Evolutionary conservation across 2,113 vertebrate species (phyloP).

Genomic region (Xenopus laevis): DNA sequence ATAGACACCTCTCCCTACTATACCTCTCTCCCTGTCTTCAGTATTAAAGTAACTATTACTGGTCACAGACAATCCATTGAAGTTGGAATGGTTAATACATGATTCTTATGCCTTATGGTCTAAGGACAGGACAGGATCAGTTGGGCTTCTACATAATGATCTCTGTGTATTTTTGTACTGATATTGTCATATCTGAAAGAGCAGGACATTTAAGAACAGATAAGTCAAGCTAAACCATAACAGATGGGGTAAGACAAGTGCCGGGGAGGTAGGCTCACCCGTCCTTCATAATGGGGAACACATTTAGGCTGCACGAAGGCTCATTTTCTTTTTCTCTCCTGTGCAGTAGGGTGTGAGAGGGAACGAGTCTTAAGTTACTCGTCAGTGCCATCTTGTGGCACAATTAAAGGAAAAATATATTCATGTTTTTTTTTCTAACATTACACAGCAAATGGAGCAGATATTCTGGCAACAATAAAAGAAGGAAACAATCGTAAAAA

Average conservation of each 20-base stretch:
- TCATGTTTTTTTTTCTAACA: neutral
- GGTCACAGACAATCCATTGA: too few relatives aligned
- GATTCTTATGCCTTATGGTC: too few relatives aligned
- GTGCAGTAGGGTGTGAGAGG: neutral
- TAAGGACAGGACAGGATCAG: too few relatives aligned
- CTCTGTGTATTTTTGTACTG: too few relatives aligned
- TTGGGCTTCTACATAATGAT: too few relatives aligned
- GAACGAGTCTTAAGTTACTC: conserved; percentile 52
- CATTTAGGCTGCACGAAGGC: neutral
- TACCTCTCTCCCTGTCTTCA: too few relatives aligned
- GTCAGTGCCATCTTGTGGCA: conserved; percentile 62
- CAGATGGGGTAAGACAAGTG: neutral
- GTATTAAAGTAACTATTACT: too few relatives aligned
- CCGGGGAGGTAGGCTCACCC: too few relatives aligned
- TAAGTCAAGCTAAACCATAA: conserved; percentile 51
- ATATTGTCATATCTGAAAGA: too few relatives aligned
- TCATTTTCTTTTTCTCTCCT: neutral
- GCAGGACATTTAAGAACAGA: conserved; percentile 52
- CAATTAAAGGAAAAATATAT: neutral
- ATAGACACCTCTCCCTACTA: too few relatives aligned
- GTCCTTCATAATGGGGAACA: too few relatives aligned
- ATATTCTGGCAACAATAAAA: neutral
- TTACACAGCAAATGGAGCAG: neutral
- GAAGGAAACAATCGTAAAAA: neutral
- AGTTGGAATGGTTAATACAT: too few relatives aligned